Conservation (phyloP, 2,888 invertebrate species). For the Phortica magna region DNA sequence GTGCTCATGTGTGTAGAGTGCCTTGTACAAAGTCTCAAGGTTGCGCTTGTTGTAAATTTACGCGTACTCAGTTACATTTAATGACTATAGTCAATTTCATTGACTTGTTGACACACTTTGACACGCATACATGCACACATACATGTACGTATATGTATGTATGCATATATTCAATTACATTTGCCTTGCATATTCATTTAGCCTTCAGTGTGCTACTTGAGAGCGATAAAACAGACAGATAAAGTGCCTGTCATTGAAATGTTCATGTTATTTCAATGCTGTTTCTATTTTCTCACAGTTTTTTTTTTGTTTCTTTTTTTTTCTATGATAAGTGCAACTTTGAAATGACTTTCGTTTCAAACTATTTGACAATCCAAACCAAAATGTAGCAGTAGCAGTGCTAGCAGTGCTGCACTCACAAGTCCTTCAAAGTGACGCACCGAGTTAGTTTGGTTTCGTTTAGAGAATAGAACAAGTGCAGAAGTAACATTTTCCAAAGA, state of each 20-base stretch:
- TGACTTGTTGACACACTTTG: conserved; percentile 13
- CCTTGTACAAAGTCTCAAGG: conserved; percentile 2
- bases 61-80: not conserved
- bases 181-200: not conserved
- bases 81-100: conserved; percentile 14
- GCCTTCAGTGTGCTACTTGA: too few species aligned
- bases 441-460: too few species aligned
- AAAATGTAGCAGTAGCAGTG: not conserved
- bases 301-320: not conserved
- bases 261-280: not conserved
- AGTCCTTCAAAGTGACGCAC: not conserved
- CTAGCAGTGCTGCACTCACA: not conserved
- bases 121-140: not conserved
- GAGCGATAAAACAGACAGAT: too few species aligned
- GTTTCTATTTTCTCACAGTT: not conserved
- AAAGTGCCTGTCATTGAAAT: too few species aligned
- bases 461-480: too few species aligned
- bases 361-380: conserved; percentile 12
- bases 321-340: not conserved
- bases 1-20: not conserved
- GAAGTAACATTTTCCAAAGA: too few species aligned
- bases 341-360: conserved; percentile 27
- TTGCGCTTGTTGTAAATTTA: not conserved
- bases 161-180: not conserved
- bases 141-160: not conserved